A percentile compares a stretch with the other conserved stretches of the same genome.
Evolutionary conservation across 2,888 invertebrate genomes (phyloP).

Genomic region (Limenitis camilla): DNA sequence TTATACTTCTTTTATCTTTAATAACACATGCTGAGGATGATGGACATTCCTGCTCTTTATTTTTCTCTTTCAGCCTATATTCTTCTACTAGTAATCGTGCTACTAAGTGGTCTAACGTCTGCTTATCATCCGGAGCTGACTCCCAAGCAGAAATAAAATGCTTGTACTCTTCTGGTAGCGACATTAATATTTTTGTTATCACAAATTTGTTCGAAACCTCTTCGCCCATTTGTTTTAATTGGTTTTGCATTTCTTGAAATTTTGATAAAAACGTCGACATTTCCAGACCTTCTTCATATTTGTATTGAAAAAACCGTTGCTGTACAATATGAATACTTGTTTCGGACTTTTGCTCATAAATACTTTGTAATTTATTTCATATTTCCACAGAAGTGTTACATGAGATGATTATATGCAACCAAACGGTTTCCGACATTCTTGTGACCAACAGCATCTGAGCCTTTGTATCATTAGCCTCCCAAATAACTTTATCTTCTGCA

Average conservation of each 20-base stretch:
- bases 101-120: constrained; percentile 26
- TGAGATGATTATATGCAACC: constrained; percentile 31
- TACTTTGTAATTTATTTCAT: constrained; percentile 31
- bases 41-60: not conserved
- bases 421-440: constrained; percentile 29
- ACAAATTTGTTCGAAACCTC: constrained; percentile 29
- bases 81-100: constrained; percentile 28
- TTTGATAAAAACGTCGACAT: constrained; percentile 32
- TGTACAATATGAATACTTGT: too few relatives aligned
- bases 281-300: too few relatives aligned
- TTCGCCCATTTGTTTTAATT: constrained; percentile 31
- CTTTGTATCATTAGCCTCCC: constrained; percentile 21
- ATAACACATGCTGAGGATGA: not conserved
- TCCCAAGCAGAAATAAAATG: constrained; percentile 39
- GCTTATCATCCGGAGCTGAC: constrained; percentile 27
- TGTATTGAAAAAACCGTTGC: too few relatives aligned
- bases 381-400: constrained; percentile 30
- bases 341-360: constrained; percentile 37
- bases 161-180: constrained; percentile 33
- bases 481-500: constrained; percentile 24
- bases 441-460: constrained; percentile 30
- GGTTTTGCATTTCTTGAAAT: constrained; percentile 29
- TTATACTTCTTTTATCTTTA: too few relatives aligned
- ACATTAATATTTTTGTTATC: constrained; percentile 35
- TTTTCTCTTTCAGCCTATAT: constrained; percentile 25